Evolutionary conservation across 1,140 invertebrate species (phyloP).

Genomic region (Himalopsyche phryganea): DNA sequence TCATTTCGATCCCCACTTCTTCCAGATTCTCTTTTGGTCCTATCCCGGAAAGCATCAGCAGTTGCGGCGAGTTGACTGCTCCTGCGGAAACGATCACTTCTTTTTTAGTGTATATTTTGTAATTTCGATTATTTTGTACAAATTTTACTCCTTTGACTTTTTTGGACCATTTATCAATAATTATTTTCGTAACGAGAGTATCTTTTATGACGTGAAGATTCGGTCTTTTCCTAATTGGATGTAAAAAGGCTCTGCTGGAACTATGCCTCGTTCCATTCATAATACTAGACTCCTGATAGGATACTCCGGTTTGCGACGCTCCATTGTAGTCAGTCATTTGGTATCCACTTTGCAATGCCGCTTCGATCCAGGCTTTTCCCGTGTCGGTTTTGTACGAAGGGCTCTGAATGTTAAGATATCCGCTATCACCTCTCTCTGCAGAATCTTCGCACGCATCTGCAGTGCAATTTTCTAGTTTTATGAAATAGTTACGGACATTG

Average conservation of each 20-base stretch:
- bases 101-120: slow-evolving; percentile 54
- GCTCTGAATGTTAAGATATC: slow-evolving; percentile 57
- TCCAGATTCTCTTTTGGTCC: slow-evolving; percentile 64
- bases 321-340: slow-evolving; percentile 55
- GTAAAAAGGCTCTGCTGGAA: slow-evolving; percentile 63
- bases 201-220: slow-evolving; percentile 61
- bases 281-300: slow-evolving; percentile 54
- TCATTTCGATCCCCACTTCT: slow-evolving; percentile 50
- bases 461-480: slow-evolving; percentile 63
- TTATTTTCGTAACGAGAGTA: slow-evolving; percentile 59
- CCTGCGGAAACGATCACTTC: slow-evolving; percentile 72
- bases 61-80: slow-evolving; percentile 66
- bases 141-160: slow-evolving; percentile 60
- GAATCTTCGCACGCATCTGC: slow-evolving; percentile 30
- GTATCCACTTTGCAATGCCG: slow-evolving; percentile 70
- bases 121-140: slow-evolving; percentile 42
- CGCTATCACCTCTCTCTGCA: slow-evolving; percentile 51
- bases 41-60: slow-evolving; percentile 75
- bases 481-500: slow-evolving; percentile 76
- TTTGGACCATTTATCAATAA: slow-evolving; percentile 63
- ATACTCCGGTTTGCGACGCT: slow-evolving; percentile 48
- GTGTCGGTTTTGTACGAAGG: slow-evolving; percentile 60
- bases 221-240: slow-evolving; percentile 52
- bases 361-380: slow-evolving; percentile 64
- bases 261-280: slow-evolving; percentile 59